A percentile compares a stretch with the other conserved stretches of the same genome.
These are phyloP conservation scores for Campopleginae sp. DNA, from an alignment of 2,888 invertebrate species.

Conservation along the genomic window DNA sequence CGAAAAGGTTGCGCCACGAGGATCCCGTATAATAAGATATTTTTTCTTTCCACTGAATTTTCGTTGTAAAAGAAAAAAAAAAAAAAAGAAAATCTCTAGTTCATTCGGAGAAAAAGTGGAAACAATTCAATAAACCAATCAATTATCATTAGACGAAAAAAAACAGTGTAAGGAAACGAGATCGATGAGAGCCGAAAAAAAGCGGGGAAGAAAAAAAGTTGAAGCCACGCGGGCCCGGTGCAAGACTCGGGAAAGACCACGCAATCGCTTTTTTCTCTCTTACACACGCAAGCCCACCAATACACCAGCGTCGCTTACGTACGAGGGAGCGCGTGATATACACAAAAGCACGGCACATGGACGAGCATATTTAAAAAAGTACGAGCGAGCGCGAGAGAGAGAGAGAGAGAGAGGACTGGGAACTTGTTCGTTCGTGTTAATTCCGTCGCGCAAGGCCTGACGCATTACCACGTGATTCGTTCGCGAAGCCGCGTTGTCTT, in stretches of 20 bases:
- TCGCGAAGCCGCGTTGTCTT: constrained; percentile 52
- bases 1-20: neutral
- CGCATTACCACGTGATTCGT: constrained; percentile 80
- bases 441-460: constrained; percentile 69
- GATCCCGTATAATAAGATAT: neutral
- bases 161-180: neutral
- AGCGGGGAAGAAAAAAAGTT: constrained; percentile 38
- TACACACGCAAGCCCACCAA: constrained; percentile 49
- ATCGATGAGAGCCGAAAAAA: constrained; percentile 23
- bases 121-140: neutral
- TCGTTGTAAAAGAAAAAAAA: neutral
- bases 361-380: constrained; percentile 1
- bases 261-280: constrained; percentile 48
- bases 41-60: no score
- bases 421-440: constrained; percentile 50
- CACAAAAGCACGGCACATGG: neutral
- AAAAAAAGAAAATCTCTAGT: neutral
- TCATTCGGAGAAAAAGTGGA: neutral
- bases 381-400: constrained; percentile 1
- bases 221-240: constrained; percentile 58
- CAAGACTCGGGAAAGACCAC: constrained; percentile 59
- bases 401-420: constrained; percentile 32
- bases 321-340: constrained; percentile 1
- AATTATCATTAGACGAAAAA: constrained; percentile 8
- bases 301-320: constrained; percentile 7